Evolutionary conservation across 1,140 invertebrate genomes (phyloP).

Genomic region (Mercenaria mercenaria): DNA sequence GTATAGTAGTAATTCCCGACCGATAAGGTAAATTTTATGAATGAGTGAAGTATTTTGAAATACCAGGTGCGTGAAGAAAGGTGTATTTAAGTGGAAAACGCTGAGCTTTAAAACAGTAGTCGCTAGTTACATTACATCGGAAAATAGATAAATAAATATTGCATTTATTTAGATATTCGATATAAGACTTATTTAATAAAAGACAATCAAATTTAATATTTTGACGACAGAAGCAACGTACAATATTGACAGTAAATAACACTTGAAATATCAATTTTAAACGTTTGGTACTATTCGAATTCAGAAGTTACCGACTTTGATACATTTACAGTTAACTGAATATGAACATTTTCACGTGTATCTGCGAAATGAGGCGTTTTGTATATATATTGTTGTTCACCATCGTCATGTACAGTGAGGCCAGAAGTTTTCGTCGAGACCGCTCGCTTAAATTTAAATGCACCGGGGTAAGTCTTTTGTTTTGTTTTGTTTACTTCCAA

Average conservation of each 20-base stretch:
- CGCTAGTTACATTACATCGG: too few relatives aligned
- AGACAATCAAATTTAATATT: too few relatives aligned
- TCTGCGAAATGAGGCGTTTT: not conserved
- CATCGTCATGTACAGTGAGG: not conserved
- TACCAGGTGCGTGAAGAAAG: not conserved
- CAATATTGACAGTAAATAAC: too few relatives aligned
- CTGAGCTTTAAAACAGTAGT: not conserved
- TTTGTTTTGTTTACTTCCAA: too few relatives aligned
- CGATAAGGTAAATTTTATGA: conserved; percentile 16
- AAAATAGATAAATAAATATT: too few relatives aligned
- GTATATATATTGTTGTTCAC: not conserved
- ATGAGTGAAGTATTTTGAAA: not conserved
- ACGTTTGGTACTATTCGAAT: too few relatives aligned
- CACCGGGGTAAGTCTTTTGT: conserved; percentile 2
- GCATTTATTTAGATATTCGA: too few relatives aligned
- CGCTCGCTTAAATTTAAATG: not conserved
- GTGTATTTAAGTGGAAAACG: not conserved
- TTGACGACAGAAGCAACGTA: too few relatives aligned
- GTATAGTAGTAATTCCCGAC: conserved; percentile 9
- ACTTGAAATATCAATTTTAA: too few relatives aligned
- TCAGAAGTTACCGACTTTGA: not conserved
- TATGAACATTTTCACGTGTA: not conserved
- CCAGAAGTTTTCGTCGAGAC: not conserved
- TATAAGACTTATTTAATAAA: too few relatives aligned
- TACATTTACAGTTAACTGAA: not conserved